A percentile compares a stretch with the other conserved stretches of the same genome.
Conservation (phyloP, 2,888 invertebrate species). For the Agrilus biguttatus region DNA sequence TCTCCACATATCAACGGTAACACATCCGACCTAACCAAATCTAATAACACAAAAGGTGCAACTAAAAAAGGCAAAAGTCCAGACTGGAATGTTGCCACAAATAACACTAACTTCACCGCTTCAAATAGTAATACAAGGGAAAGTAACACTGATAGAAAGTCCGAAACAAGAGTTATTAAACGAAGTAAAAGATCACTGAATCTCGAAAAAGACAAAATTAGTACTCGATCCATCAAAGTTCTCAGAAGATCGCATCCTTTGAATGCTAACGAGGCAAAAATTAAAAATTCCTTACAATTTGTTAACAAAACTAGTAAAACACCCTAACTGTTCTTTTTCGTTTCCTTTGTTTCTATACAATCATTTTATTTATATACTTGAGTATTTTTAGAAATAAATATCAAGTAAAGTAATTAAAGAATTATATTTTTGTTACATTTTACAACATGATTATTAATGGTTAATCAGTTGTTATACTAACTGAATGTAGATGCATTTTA, state of each 20-base stretch:
- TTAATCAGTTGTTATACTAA: too few species aligned
- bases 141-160: conserved; percentile 13
- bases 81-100: neutral
- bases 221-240: conserved; percentile 26
- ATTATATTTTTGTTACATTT: too few species aligned
- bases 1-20: conserved; percentile 9
- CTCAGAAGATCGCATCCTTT: conserved; percentile 18
- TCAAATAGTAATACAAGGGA: conserved; percentile 10
- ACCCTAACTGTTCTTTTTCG: conserved; percentile 5
- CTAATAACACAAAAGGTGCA: conserved; percentile 13
- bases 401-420: too few species aligned
- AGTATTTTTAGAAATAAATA: too few species aligned
- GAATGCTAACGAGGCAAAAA: conserved; percentile 9
- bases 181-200: conserved; percentile 25
- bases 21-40: conserved; percentile 7
- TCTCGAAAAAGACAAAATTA: conserved; percentile 25
- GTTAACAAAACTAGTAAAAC: conserved; percentile 13
- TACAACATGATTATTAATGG: too few species aligned
- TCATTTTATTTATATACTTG: neutral
- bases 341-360: neutral
- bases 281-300: conserved; percentile 14
- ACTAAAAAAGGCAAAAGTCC: neutral
- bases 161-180: conserved; percentile 17
- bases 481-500: too few species aligned
- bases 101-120: conserved; percentile 9